A percentile compares a stretch with the other conserved stretches of the same genome.
These are phyloP conservation scores for Acridotheres tristis DNA, from an alignment of 2,797 vertebrate species.

Conservation along the genomic window DNA sequence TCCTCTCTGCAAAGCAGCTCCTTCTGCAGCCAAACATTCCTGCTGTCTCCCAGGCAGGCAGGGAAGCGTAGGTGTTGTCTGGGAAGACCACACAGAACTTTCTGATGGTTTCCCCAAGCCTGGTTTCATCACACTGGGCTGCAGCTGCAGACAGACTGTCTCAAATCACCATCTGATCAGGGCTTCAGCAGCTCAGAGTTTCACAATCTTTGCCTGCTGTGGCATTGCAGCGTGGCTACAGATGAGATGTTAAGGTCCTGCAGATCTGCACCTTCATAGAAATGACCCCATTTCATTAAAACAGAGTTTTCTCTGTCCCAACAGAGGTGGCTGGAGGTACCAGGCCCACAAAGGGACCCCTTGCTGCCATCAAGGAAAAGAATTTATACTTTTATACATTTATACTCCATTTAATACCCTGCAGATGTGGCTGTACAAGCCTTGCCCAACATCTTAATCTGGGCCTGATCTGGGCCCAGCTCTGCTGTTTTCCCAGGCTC, in stretches of 20 bases:
- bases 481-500: not conserved
- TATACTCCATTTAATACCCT: not conserved
- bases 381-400: not conserved
- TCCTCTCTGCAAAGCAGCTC: not conserved
- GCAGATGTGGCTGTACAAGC: not conserved
- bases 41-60: not conserved
- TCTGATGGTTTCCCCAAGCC: not conserved
- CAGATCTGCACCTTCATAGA: not conserved
- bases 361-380: not conserved
- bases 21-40: not conserved
- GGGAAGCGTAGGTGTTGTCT: not conserved
- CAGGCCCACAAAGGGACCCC: not conserved
- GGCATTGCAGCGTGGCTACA: not conserved
- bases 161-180: not conserved
- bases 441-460: not conserved
- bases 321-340: not conserved
- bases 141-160: not conserved
- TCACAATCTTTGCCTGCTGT: not conserved
- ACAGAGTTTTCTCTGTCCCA: not conserved
- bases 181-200: not conserved
- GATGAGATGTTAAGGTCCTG: not conserved
- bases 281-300: fast-evolving
- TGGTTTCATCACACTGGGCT: not conserved
- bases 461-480: not conserved
- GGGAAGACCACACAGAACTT: not conserved